Percentiles rank a stretch among this genome's conserved stretches.
These are phyloP conservation scores for Cygnus buccinator DNA, from an alignment of 2,113 vertebrate species.

Conservation along the genomic window DNA sequence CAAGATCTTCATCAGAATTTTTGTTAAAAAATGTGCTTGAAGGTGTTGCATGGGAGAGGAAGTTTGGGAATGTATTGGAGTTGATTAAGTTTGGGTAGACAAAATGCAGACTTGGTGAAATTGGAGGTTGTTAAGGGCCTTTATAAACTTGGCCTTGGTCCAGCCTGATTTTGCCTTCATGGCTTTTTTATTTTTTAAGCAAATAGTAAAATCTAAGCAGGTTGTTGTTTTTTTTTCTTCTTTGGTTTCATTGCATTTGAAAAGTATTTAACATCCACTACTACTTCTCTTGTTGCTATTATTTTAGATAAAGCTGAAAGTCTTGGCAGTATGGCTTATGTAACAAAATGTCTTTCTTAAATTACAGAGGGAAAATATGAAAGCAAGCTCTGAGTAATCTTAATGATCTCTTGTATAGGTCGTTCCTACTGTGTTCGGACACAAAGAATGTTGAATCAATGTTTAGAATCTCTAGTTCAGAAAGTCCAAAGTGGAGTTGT, in stretches of 20 bases:
- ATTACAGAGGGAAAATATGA: background rate
- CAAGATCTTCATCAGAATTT: background rate
- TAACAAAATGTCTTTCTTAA: background rate
- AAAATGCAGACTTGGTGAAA: background rate
- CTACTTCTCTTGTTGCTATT: background rate
- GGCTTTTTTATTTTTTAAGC: background rate
- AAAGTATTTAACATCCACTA: background rate
- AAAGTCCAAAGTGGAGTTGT: slow-evolving; percentile 88
- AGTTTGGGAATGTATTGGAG: background rate
- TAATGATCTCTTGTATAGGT: slow-evolving; percentile 58
- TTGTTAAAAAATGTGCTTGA: background rate
- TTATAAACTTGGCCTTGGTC: background rate
- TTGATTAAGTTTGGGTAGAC: background rate
- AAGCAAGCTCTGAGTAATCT: background rate
- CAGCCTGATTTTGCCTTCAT: background rate
- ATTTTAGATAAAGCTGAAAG: background rate
- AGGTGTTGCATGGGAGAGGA: background rate
- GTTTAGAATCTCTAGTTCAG: slow-evolving; percentile 85
- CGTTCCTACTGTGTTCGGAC: slow-evolving; percentile 86
- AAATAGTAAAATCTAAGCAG: background rate
- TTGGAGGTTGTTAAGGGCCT: background rate
- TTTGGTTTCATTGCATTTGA: background rate
- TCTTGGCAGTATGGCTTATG: background rate
- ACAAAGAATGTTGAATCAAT: slow-evolving; percentile 86
- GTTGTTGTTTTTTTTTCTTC: background rate